Evolutionary conservation across 2,888 invertebrate species (phyloP), one percentile per base, ranked within the genome.

Genomic region (Globia sparganii): DNA sequence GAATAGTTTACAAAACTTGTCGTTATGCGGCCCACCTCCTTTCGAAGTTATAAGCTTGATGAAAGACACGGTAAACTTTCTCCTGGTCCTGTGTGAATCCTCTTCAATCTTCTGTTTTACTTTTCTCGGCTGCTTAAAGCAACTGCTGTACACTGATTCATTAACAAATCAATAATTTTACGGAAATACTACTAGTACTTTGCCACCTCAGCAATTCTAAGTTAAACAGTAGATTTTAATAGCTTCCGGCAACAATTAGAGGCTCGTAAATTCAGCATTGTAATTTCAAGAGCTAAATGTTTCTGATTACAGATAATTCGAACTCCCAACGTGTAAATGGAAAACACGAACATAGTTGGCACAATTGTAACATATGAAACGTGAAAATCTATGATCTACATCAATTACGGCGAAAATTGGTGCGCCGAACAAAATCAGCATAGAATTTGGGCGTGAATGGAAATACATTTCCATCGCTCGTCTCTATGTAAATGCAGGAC

Each of bases 401-500:
- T 56, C 79, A 83, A 81, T 83, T 81, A 83, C 69, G 18, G 59
- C 28, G 71, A 78, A 77, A 87, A 88, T 88, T 85, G 78, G 69
- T 81, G 65, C 58, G 59, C 74, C 56, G 78, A 85, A 86, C 84
- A 81, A 87, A 87, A 91, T 91, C 90, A 89, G 91, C 94, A 94
- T 94, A 92, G 89, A 92, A 93, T 94, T 93, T 91, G 88, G 91
- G 85, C 86, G 88, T 88, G 89, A 93, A 93, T 93, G 91, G 90
- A 92, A 92, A 94, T 88, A 87, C 81, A 93, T 92, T 94, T 94
- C 86, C 93, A 92, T 88, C 89, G 89, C 89, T 91, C 77, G 74
- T 75, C 90, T 91, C 90, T 93, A 94, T 95, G 94, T 92, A 93
- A 95, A 95, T 95, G 88, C 87, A 88, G 88, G 82, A 88, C 88